A percentile compares a stretch with the other conserved stretches of the same genome.
Conservation (phyloP, 2,113 vertebrate genomes). For the Colinus virginianus region DNA sequence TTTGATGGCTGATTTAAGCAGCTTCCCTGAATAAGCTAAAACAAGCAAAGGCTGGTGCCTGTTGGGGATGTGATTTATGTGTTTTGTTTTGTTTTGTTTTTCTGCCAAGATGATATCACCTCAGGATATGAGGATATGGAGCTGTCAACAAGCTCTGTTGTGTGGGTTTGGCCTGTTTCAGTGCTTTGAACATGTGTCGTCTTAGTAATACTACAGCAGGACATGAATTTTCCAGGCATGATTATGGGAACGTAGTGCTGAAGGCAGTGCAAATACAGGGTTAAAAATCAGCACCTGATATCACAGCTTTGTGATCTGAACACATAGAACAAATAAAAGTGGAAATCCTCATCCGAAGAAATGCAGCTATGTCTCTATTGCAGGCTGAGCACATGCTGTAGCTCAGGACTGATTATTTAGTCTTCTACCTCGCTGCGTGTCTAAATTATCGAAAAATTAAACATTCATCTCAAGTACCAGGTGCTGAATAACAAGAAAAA, state of each 20-base stretch:
- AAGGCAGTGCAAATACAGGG: not conserved
- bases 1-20: not conserved
- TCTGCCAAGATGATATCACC: not conserved
- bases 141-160: not conserved
- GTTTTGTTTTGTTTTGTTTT: not conserved
- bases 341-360: not conserved
- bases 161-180: not conserved
- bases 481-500: not conserved
- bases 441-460: not conserved
- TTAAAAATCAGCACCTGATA: not conserved
- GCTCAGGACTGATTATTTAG: not conserved
- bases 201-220: not conserved
- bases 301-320: not conserved
- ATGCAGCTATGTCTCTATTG: not conserved
- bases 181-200: rapidly evolving
- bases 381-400: not conserved
- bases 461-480: not conserved
- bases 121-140: not conserved
- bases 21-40: not conserved
- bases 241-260: not conserved
- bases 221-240: not conserved
- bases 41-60: not conserved
- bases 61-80: not conserved
- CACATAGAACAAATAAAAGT: not conserved
- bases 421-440: not conserved